Base-by-base conservation (phyloP, 2,113 vertebrate genomes). In the Passer domesticus region DNA sequence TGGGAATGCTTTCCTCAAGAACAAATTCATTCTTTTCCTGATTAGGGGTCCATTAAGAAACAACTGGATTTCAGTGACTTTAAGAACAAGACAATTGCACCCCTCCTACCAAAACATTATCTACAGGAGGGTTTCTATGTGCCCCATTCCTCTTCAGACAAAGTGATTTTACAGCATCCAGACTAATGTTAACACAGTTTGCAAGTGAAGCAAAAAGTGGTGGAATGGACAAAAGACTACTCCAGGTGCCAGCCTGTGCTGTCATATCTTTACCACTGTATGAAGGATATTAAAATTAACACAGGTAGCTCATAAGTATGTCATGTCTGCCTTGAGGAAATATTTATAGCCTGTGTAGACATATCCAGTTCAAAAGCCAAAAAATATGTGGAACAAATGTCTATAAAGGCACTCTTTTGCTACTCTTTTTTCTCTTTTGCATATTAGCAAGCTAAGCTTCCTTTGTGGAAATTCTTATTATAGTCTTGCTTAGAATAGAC, bases 381-480 rank as follows among this genome's bases (percentile, higher is more conserved):
- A 85, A 80, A 80, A 89, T 87, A 88, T 67, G 58, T 90, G 47
- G 92, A 96, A 94, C 88, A 93, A 87, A 79, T 91, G 67, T 94
- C 88, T 89, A 31, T 64, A 43, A 74, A 44, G 68, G 63, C 2
- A 12, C 30, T 15, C 30, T 86, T 94, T 92, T 85, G 85, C 85
- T 90, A 67, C 44, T 93, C 60, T 63, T 92, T 85, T 86, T 89
- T 63, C 25, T 83, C 84, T 74, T 91, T 92, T 88, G 79, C 76
- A 47, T 94, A 89, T 91, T 94, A 96, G 85, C 88, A 94, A 96
- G 88, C 67, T 67, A 86, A 62, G 75, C 75, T 91, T 95, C 89
- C 87, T 95, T 95, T 94, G 85, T 96, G 85, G 92, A 96, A 91
- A 84, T 86, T 93, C 88, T 96, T 96, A 94, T 89, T 97, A 83